Conservation (phyloP, 2,113 vertebrate species). For the Apaloderma vittatum region DNA sequence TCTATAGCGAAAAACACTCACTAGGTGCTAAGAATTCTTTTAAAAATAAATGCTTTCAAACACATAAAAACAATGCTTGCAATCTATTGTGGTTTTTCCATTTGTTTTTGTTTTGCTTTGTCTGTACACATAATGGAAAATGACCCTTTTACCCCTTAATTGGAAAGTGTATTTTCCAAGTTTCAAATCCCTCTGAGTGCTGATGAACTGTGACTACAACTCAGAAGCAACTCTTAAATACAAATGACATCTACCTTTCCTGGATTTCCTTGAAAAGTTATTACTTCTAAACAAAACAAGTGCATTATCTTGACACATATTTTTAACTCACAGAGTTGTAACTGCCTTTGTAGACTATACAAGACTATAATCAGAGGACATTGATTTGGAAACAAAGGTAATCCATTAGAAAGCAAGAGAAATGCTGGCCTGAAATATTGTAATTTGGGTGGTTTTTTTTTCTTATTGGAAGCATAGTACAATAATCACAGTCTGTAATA, state of each 20-base stretch:
- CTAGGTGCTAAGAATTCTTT: neutral
- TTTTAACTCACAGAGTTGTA: slow-evolving; percentile 46
- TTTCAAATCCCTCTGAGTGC: neutral
- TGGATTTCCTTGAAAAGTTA: neutral
- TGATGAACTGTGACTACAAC: slow-evolving; percentile 28
- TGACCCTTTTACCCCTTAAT: neutral
- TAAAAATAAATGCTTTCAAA: slow-evolving; percentile 36
- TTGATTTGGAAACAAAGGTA: slow-evolving; percentile 72
- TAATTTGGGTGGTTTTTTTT: neutral
- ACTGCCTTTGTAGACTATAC: slow-evolving; percentile 21
- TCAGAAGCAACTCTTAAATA: slow-evolving; percentile 46
- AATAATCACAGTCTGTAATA: slow-evolving; percentile 21
- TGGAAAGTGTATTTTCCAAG: neutral
- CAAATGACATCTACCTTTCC: slow-evolving; percentile 23
- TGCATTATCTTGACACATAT: slow-evolving; percentile 24
- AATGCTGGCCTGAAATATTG: slow-evolving; percentile 46
- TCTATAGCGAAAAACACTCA: neutral
- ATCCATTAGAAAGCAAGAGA: slow-evolving; percentile 59
- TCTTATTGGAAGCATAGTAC: neutral
- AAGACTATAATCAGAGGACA: slow-evolving; percentile 44
- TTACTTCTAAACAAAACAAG: slow-evolving; percentile 24
- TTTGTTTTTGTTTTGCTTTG: neutral
- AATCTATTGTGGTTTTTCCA: neutral
- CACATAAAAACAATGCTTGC: neutral
- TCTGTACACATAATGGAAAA: neutral